Conservation (phyloP, 2,797 vertebrate genomes). For the Microctenopoma lineatum region DNA sequence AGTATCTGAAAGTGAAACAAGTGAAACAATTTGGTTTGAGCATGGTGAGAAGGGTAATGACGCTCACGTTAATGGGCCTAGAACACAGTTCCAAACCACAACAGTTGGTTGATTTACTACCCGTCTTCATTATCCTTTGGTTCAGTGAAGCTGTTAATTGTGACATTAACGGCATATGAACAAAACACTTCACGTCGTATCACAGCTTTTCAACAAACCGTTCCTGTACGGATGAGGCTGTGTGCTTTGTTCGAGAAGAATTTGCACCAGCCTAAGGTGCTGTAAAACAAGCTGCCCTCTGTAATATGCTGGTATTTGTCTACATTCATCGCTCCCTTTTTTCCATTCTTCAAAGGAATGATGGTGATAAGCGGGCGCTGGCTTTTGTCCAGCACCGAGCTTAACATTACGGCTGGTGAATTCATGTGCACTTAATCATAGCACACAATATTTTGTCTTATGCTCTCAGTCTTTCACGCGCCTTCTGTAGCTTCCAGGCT, state of each 20-base stretch:
- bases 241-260: conserved; percentile 21
- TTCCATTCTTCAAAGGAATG: conserved; percentile 12
- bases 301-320: conserved; percentile 30
- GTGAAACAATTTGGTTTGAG: conserved; percentile 27
- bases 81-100: background rate
- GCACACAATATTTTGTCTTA: conserved; percentile 12
- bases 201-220: background rate
- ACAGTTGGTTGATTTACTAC: background rate
- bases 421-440: conserved; percentile 35
- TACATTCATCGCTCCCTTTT: conserved; percentile 11
- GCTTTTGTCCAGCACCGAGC: conserved; percentile 24
- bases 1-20: conserved; percentile 38
- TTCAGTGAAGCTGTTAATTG: conserved; percentile 8
- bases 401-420: conserved; percentile 19
- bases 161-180: conserved; percentile 3
- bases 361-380: conserved; percentile 20
- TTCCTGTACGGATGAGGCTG: conserved; percentile 21
- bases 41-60: background rate
- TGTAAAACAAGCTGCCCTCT: background rate
- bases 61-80: conserved; percentile 8
- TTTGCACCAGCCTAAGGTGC: conserved; percentile 21
- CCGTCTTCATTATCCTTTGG: background rate
- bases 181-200: background rate
- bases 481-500: conserved; percentile 12
- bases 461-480: conserved; percentile 2